Percentiles rank a stretch among this genome's conserved stretches.
phyloP scores from a whole-genome alignment of 2,888 invertebrate genomes.

The Emmelina monodactyla region DNA sequence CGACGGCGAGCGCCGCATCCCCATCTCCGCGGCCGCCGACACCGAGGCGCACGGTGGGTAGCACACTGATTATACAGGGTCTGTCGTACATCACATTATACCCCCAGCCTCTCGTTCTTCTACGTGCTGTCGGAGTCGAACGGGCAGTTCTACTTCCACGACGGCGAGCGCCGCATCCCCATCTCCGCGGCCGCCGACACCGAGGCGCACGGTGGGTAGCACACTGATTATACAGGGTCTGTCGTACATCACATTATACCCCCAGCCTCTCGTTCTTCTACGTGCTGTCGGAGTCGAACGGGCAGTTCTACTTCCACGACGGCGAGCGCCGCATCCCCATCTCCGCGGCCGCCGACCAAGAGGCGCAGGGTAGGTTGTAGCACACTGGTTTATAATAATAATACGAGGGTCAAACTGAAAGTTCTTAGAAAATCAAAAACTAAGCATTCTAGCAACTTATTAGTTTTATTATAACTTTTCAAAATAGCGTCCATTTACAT shows the following conservation, averaged over 20 bases:
- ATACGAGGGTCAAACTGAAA: no score
- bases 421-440: no score
- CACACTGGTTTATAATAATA: no score
- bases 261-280: constrained; percentile 42
- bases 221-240: no score
- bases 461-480: no score
- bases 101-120: constrained; percentile 35
- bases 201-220: constrained; percentile 10
- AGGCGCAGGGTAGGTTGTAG: constrained; percentile 11
- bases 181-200: constrained; percentile 26
- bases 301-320: constrained; percentile 56
- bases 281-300: constrained; percentile 52
- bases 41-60: constrained; percentile 11
- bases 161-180: constrained; percentile 45
- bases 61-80: no score
- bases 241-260: no score
- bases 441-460: no score
- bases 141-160: constrained; percentile 56
- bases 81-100: no score
- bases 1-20: constrained; percentile 46
- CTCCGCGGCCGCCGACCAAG: constrained; percentile 20
- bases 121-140: constrained; percentile 54
- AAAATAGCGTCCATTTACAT: no score
- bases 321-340: constrained; percentile 47
- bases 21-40: constrained; percentile 29